Conservation (phyloP, 2,113 vertebrate genomes). For the Aptenodytes patagonicus region DNA sequence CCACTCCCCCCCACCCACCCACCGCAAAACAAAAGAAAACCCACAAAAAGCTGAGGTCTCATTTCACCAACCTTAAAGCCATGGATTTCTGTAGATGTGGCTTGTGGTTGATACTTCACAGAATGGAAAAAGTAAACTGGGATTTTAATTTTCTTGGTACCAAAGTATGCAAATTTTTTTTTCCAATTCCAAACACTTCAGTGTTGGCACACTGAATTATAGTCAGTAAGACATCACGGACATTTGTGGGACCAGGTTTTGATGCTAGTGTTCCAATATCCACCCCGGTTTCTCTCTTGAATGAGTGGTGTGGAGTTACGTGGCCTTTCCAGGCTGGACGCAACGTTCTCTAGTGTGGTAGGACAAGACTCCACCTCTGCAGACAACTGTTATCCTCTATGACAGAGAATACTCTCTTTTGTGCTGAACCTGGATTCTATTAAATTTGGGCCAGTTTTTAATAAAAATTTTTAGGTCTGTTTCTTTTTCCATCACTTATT, state of each 20-base stretch:
- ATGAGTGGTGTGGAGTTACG: not conserved
- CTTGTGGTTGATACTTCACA: not conserved
- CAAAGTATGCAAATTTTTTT: not conserved
- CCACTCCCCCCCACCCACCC: too few relatives aligned
- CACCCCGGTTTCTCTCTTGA: not conserved
- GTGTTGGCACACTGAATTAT: not conserved
- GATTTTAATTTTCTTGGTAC: not conserved
- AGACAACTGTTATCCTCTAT: not conserved
- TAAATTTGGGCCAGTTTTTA: not conserved
- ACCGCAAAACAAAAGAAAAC: not conserved
- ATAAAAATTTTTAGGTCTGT: not conserved
- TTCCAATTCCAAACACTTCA: not conserved
- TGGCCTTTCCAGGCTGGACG: not conserved
- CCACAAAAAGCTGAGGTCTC: not conserved
- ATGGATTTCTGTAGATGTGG: not conserved
- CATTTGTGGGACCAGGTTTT: not conserved
- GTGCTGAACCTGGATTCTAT: not conserved
- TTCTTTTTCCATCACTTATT: not conserved
- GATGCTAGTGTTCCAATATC: not conserved
- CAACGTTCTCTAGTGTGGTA: not conserved
- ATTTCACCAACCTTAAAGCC: not conserved
- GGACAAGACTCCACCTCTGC: too few relatives aligned
- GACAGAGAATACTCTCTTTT: not conserved
- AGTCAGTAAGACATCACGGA: not conserved
- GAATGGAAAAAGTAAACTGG: not conserved